Base-by-base conservation (phyloP, 2,797 vertebrate genomes). In the Onychomys leucogaster region DNA sequence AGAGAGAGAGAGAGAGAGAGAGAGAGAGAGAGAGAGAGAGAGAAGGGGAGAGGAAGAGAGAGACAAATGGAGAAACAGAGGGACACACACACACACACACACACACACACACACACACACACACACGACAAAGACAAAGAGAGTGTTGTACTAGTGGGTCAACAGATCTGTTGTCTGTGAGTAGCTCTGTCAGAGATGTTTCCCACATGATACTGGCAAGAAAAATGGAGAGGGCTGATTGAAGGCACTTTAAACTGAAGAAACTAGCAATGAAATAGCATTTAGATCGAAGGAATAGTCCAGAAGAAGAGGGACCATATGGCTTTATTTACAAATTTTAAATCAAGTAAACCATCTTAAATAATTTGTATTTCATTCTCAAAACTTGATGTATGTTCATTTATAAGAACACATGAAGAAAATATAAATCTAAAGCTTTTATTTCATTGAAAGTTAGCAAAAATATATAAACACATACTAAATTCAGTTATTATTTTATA, bases 341-440 rank as follows among this genome's bases (percentile, higher is more conserved):
- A 80, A 57, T 89, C 78, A 89, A 96, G 14, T 41, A 75, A 85
- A 32, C 32, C 55, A 83, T 87, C 23, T 73, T 94, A 81, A 94
- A 84, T 83, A 83, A 94, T n/a, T 76, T 73, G 19, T 69, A 83
- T 94, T 90, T 97, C 19, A 55, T 78, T 78, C 14, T 83, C 34
- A 89, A 75, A 90, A 5, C n/a, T 93, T 96, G 55, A 89, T 55
- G 59, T 85, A 75, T 75, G n/a, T 34, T 94, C 37, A 55, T 78
- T 95, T 84, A 83, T 67, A 88, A 46, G 5, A 96, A 80, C 4
- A 71, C 73, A 76, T 76, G 37, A 61, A 17, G 80, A 95, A 82
- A 90, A 89, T 65, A 77, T 84, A 87, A 87, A 93, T 41, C 16
- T 95, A 77, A 84, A 59, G 5, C 6, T 85, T 95, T 90, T 52